phyloP scores from a whole-genome alignment of 2,797 vertebrate species.

The Catharus ustulatus region DNA sequence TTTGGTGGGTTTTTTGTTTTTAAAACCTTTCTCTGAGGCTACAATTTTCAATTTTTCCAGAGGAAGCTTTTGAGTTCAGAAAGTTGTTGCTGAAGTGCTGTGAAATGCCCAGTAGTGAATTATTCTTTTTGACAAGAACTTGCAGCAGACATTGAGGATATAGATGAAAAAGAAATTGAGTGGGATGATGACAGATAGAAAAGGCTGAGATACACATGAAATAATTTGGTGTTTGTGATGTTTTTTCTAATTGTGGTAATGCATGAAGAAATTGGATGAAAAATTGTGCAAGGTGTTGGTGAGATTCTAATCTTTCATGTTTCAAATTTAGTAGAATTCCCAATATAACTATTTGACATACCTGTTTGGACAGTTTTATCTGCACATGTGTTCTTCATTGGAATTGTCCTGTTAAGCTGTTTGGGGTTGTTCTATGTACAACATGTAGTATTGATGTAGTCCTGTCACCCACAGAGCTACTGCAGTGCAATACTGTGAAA shows the following conservation, averaged over 20 bases:
- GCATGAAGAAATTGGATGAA: neutral
- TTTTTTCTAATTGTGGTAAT: neutral
- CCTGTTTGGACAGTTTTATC: neutral
- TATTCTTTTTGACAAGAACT: neutral
- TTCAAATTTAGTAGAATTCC: neutral
- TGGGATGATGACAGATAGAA: neutral
- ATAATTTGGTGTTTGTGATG: neutral
- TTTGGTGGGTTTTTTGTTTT: neutral
- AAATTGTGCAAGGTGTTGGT: neutral
- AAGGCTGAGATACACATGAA: neutral
- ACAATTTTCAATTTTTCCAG: neutral
- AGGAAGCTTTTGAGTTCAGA: neutral
- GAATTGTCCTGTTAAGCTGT: neutral
- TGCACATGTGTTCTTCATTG: neutral
- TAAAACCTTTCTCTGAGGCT: neutral
- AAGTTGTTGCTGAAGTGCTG: neutral
- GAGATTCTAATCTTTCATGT: neutral
- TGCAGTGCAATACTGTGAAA: neutral
- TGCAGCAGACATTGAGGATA: neutral
- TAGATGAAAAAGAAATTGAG: neutral
- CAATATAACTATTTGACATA: neutral
- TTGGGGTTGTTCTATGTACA: fast-evolving
- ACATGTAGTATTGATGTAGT: no score
- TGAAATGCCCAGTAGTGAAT: neutral
- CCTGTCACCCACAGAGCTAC: no score